These are phyloP conservation scores for Lysiphlebus fabarum DNA, from an alignment of 1,140 invertebrate genomes.

Conservation along the genomic window DNA sequence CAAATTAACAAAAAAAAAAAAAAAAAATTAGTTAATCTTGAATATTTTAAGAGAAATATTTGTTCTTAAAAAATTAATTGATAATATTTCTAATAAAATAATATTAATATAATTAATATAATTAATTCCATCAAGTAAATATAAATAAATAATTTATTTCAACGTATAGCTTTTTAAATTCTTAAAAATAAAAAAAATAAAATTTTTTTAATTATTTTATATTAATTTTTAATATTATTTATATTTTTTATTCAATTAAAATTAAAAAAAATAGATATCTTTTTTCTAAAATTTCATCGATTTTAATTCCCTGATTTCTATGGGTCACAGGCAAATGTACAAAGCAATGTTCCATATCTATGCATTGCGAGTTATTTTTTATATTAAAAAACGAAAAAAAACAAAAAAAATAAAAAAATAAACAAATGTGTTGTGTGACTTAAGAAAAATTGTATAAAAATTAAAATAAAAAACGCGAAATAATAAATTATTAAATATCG, in stretches of 20 bases:
- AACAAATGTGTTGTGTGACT: conserved; percentile 5
- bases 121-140: conserved; percentile 7
- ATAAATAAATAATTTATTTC: conserved; percentile 3
- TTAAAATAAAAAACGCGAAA: not conserved
- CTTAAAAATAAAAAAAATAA: no score
- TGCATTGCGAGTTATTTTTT: conserved; percentile 55
- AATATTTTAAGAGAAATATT: no score
- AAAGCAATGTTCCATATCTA: conserved; percentile 53
- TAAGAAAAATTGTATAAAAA: conserved; percentile 12
- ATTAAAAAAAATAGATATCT: conserved; percentile 15
- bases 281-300: conserved; percentile 32
- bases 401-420: conserved; percentile 9
- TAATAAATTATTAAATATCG: no score
- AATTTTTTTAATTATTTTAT: no score
- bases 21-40: no score
- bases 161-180: not conserved
- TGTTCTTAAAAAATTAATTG: no score
- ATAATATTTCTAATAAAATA: not conserved
- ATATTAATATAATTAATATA: no score
- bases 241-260: conserved; percentile 20
- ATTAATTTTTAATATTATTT: conserved; percentile 4
- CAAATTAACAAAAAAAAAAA: no score
- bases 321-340: conserved; percentile 57
- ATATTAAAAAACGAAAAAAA: conserved; percentile 38
- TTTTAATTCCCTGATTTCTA: conserved; percentile 47